A percentile compares a stretch with the other conserved stretches of the same genome.
Conservation (phyloP, 2,797 vertebrate genomes). For the Oryzias sinensis region DNA sequence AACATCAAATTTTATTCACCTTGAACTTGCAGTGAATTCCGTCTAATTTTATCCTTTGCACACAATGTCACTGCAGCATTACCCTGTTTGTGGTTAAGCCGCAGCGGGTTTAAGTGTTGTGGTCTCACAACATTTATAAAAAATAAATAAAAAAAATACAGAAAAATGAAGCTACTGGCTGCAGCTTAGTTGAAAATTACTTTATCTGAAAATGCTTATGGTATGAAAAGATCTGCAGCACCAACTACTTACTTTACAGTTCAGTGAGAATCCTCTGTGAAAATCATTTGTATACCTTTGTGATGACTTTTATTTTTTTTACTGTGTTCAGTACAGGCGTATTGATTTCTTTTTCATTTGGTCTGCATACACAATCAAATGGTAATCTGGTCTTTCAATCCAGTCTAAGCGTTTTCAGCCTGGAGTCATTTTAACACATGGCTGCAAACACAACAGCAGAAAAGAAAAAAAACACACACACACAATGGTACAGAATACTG, state of each 20-base stretch:
- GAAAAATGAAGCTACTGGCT: background rate
- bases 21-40: constrained; percentile 75
- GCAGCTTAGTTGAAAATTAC: constrained; percentile 26
- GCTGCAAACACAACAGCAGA: background rate
- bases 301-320: constrained; percentile 10
- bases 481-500: background rate
- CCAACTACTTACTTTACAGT: constrained; percentile 19
- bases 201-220: constrained; percentile 21
- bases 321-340: background rate
- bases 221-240: constrained; percentile 10
- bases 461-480: background rate
- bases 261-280: constrained; percentile 28
- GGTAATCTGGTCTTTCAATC: background rate
- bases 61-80: constrained; percentile 55
- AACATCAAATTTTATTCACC: constrained; percentile 78
- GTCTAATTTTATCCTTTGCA: constrained; percentile 78
- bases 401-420: background rate
- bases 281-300: constrained; percentile 21
- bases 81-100: constrained; percentile 28
- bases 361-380: background rate
- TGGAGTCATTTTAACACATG: background rate
- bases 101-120: constrained; percentile 15
- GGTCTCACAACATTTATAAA: constrained; percentile 15
- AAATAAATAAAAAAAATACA: background rate
- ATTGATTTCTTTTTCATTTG: constrained; percentile 1